These are phyloP conservation scores for Heterocephalus glaber DNA, from an alignment of 2,113 vertebrate species.

Conservation along the genomic window DNA sequence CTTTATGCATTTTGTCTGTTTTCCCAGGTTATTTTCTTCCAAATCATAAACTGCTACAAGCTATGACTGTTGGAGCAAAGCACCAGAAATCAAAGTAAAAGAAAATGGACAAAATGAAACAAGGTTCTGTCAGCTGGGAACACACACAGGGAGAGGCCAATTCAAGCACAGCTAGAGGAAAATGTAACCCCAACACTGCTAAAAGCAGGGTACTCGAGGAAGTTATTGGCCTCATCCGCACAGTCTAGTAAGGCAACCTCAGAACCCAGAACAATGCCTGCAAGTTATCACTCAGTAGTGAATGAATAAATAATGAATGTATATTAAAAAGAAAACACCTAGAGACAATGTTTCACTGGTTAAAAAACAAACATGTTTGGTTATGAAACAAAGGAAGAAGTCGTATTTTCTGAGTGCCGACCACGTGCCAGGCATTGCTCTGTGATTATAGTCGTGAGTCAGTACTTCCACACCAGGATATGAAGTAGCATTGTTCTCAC, in stretches of 20 bases:
- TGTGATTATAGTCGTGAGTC: background rate
- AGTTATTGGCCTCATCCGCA: accelerated
- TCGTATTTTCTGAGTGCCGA: background rate
- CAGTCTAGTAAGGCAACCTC: background rate
- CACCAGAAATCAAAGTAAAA: background rate
- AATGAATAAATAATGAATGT: background rate
- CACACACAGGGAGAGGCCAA: background rate
- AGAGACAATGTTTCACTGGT: background rate
- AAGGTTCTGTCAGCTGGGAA: background rate
- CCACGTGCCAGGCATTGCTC: background rate
- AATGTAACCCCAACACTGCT: accelerated
- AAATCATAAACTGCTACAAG: background rate
- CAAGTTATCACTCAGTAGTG: background rate
- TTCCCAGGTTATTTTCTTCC: slow-evolving; percentile 29
- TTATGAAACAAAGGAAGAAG: background rate
- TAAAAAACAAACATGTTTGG: background rate
- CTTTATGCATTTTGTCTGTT: slow-evolving; percentile 32
- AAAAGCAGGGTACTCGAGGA: background rate
- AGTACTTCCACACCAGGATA: background rate
- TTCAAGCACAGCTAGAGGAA: background rate
- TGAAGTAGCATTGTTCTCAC: background rate
- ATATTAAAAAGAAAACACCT: background rate
- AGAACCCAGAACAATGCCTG: background rate
- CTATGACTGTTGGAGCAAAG: background rate
- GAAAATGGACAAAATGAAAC: background rate